Evolutionary conservation across 2,113 vertebrate species (phyloP).

Genomic region (Menura novaehollandiae): DNA sequence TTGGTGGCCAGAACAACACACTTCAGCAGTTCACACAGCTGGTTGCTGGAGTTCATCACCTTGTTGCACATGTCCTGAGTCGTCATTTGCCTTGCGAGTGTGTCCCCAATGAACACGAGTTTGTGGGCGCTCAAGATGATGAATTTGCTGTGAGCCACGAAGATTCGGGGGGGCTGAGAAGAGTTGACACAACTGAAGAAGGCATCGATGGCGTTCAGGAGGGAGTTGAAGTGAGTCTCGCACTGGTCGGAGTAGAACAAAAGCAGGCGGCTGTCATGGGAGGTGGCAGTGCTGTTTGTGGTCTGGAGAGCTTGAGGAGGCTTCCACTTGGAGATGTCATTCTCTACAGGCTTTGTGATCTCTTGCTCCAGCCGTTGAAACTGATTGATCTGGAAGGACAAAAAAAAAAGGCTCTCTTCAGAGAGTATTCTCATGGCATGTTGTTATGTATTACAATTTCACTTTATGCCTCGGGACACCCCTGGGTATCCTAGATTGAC

Average conservation of each 20-base stretch:
- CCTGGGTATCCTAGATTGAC: not conserved
- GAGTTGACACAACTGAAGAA: slow-evolving; percentile 87
- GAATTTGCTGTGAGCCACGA: slow-evolving; percentile 95
- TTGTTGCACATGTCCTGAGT: slow-evolving; percentile 83
- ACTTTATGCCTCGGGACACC: not conserved
- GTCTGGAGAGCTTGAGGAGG: slow-evolving; percentile 72
- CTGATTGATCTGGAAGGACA: slow-evolving; percentile 84
- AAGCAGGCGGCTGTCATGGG: slow-evolving; percentile 85
- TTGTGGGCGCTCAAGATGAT: slow-evolving; percentile 97
- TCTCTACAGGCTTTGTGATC: slow-evolving; percentile 91
- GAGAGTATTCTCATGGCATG: rapidly evolving
- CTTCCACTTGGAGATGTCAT: slow-evolving; percentile 91
- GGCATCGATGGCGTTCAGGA: slow-evolving; percentile 90
- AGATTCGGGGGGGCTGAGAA: slow-evolving; percentile 91
- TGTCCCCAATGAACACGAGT: slow-evolving; percentile 97
- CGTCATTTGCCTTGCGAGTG: slow-evolving; percentile 83
- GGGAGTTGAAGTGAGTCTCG: slow-evolving; percentile 88
- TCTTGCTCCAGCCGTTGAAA: slow-evolving; percentile 94
- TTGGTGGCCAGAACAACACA: slow-evolving; percentile 89
- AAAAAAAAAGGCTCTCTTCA: not conserved
- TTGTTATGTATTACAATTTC: not conserved
- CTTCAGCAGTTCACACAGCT: slow-evolving; percentile 91
- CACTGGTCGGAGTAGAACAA: slow-evolving; percentile 93
- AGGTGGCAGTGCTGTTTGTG: slow-evolving; percentile 53
- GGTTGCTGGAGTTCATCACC: slow-evolving; percentile 93